phyloP scores from a whole-genome alignment of 2,113 vertebrate genomes.

The Mobula hypostoma region DNA sequence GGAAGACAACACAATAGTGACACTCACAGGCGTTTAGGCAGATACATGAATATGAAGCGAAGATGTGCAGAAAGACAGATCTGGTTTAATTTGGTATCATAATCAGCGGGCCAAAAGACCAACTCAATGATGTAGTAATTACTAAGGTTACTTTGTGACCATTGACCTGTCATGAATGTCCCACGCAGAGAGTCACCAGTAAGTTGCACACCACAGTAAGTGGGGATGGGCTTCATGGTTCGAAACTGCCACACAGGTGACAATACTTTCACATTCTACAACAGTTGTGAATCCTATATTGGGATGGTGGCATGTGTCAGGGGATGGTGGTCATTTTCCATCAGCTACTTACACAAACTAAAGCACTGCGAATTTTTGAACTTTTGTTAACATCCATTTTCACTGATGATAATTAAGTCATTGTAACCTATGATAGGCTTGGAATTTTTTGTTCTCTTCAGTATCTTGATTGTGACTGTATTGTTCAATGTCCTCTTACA shows the following conservation, averaged over 20 bases:
- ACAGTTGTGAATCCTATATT: not conserved
- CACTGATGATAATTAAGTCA: not conserved
- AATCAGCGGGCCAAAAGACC: too few species aligned
- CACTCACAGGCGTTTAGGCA: too few species aligned
- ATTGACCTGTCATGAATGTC: not conserved
- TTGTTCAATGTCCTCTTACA: not conserved
- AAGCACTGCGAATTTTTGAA: not conserved
- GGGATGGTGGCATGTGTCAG: too few species aligned
- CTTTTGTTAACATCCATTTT: not conserved
- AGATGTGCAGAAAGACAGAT: too few species aligned
- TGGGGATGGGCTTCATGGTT: not conserved
- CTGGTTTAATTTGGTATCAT: too few species aligned
- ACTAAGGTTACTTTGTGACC: not conserved
- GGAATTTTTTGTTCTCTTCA: not conserved
- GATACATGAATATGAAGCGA: too few species aligned
- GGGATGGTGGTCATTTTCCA: not conserved
- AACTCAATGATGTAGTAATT: not conserved
- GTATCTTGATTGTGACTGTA: not conserved
- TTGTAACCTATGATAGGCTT: not conserved
- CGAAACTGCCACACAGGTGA: not conserved
- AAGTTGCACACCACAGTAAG: not conserved
- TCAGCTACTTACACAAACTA: not conserved
- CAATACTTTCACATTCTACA: not conserved
- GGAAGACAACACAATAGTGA: too few species aligned
- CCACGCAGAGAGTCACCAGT: not conserved